phyloP scores from a whole-genome alignment of 2,797 vertebrate species.

The Podargus strigoides region DNA sequence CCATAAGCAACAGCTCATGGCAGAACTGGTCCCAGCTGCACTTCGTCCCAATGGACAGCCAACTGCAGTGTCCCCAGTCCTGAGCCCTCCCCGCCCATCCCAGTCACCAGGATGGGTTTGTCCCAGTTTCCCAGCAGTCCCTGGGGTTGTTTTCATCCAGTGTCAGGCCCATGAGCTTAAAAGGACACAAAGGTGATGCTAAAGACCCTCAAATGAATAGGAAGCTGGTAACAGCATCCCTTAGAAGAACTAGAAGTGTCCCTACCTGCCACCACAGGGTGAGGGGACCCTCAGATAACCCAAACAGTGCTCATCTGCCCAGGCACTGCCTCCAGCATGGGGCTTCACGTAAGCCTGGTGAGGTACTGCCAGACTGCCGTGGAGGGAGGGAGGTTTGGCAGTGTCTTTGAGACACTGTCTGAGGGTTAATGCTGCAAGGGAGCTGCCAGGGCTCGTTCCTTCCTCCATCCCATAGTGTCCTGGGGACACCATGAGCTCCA shows the following conservation, averaged over 20 bases:
- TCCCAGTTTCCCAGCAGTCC: too few species aligned
- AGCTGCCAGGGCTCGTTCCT: neutral
- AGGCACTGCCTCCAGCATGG: fast-evolving
- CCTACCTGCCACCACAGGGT: too few species aligned
- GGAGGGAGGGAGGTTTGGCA: neutral
- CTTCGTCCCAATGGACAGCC: neutral
- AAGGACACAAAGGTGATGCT: neutral
- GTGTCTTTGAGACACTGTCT: neutral
- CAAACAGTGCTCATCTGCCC: neutral
- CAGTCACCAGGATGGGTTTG: neutral
- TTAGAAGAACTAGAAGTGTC: neutral
- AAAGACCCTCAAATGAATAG: neutral
- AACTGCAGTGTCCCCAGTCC: neutral
- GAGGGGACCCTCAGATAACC: neutral
- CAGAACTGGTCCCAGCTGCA: neutral
- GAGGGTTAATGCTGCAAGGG: too few species aligned
- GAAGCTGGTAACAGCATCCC: neutral
- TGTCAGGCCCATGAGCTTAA: too few species aligned
- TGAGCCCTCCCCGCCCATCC: neutral
- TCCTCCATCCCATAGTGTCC: neutral
- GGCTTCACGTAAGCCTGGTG: neutral
- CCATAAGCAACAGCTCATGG: neutral
- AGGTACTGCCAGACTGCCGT: fast-evolving
- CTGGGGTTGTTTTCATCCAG: too few species aligned
- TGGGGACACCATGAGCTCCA: neutral